These are phyloP conservation scores for Eclectus roratus DNA, from an alignment of 2,113 vertebrate species.

Conservation along the genomic window DNA sequence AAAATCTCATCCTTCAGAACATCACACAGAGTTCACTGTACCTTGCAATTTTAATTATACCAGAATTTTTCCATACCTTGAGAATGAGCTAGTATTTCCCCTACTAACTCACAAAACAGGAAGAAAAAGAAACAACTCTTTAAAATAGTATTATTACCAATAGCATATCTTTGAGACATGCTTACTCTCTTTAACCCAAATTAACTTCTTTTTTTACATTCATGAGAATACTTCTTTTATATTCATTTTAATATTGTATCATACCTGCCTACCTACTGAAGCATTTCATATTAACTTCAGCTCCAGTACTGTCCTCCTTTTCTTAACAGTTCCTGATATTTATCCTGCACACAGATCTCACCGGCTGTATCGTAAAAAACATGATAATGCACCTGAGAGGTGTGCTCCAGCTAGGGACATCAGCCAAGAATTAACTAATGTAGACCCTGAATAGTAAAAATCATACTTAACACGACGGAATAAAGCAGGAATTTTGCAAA, in stretches of 20 bases:
- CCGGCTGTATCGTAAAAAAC: neutral
- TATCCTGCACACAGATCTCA: neutral
- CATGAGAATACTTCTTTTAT: neutral
- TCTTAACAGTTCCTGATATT: neutral
- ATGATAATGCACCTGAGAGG: neutral
- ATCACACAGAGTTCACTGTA: neutral
- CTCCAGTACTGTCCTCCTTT: neutral
- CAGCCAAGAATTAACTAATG: neutral
- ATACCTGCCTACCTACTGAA: neutral
- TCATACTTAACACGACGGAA: neutral
- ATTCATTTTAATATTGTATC: neutral
- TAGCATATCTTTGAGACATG: neutral
- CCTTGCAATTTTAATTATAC: neutral
- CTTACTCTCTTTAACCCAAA: neutral
- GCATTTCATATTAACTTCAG: neutral
- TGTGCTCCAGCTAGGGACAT: neutral
- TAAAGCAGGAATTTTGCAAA: neutral
- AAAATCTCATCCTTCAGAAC: neutral
- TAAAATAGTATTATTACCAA: neutral
- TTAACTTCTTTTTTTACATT: fast-evolving
- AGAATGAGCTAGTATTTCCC: neutral
- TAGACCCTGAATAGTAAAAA: neutral
- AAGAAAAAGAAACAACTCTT: neutral
- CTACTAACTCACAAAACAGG: neutral
- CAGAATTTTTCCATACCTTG: neutral